Conservation (phyloP, 2,888 invertebrate species). For the Cyaniris semiargus region DNA sequence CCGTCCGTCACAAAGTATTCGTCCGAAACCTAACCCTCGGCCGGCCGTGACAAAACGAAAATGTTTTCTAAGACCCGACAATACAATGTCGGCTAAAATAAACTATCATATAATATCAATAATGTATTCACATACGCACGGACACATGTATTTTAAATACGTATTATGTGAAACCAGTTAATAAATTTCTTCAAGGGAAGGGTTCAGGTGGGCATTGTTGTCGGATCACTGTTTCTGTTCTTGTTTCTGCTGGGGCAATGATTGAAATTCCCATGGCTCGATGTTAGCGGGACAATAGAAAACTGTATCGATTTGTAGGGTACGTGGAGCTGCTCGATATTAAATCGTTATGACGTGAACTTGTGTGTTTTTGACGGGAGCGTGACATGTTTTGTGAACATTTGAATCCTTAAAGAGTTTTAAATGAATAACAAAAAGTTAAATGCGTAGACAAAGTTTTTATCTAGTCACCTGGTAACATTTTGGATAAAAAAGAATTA, state of each 20-base stretch:
- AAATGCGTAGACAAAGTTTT: background rate
- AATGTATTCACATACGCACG: conserved; percentile 69
- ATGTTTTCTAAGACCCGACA: conserved; percentile 57
- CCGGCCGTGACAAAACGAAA: conserved; percentile 50
- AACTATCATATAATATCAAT: conserved; percentile 81
- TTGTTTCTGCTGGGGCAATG: conserved; percentile 52
- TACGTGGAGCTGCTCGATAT: conserved; percentile 58
- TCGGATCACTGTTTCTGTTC: conserved; percentile 45
- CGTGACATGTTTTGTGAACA: conserved; percentile 62
- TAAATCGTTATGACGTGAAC: conserved; percentile 71
- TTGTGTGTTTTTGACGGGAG: conserved; percentile 65
- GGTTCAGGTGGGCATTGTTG: conserved; percentile 56
- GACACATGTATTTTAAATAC: conserved; percentile 80
- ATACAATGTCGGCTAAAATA: conserved; percentile 68
- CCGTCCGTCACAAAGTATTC: conserved; percentile 51
- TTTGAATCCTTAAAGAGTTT: conserved; percentile 51
- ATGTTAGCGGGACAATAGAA: conserved; percentile 53
- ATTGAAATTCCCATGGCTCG: conserved; percentile 73
- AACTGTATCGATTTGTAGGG: conserved; percentile 66
- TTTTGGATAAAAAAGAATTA: background rate
- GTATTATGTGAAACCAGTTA: conserved; percentile 77
- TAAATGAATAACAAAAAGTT: conserved; percentile 36
- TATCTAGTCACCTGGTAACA: background rate
- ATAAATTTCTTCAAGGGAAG: conserved; percentile 55
- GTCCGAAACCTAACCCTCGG: conserved; percentile 51